Percentiles rank a stretch among this genome's conserved stretches.
Conservation (phyloP, 1,140 invertebrate species). For the Helicoverpa armigera region DNA sequence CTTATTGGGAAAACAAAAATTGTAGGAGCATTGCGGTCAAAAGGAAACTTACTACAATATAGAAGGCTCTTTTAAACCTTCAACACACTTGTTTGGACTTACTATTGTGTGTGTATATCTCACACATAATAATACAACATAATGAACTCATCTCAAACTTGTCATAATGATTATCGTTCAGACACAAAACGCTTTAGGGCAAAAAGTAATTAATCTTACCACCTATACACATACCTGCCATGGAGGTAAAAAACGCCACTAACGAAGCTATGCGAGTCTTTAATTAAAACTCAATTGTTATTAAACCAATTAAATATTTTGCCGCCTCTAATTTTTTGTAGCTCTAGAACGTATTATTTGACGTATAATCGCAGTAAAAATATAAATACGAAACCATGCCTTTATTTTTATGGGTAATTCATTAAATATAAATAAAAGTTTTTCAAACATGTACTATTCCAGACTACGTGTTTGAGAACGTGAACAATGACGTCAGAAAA, state of each 20-base stretch:
- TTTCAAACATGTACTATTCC: conserved; percentile 1
- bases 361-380: neutral
- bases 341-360: neutral
- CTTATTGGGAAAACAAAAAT: too few relatives aligned
- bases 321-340: neutral
- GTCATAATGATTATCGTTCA: conserved; percentile 12
- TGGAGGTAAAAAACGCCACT: neutral
- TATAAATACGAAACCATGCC: neutral
- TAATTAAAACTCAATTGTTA: neutral
- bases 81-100: too few relatives aligned
- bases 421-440: neutral
- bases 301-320: neutral
- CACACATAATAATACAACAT: conserved; percentile 7
- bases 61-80: too few relatives aligned
- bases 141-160: conserved; percentile 5
- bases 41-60: too few relatives aligned
- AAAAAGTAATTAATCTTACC: neutral
- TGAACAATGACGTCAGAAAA: neutral
- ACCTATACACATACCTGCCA: neutral
- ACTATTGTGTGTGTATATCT: too few relatives aligned
- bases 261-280: neutral
- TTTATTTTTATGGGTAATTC: neutral
- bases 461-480: neutral
- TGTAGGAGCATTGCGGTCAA: too few relatives aligned
- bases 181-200: conserved; percentile 22